Evolutionary conservation across 2,888 invertebrate species (phyloP).

Genomic region (Drosophila barbarae): DNA sequence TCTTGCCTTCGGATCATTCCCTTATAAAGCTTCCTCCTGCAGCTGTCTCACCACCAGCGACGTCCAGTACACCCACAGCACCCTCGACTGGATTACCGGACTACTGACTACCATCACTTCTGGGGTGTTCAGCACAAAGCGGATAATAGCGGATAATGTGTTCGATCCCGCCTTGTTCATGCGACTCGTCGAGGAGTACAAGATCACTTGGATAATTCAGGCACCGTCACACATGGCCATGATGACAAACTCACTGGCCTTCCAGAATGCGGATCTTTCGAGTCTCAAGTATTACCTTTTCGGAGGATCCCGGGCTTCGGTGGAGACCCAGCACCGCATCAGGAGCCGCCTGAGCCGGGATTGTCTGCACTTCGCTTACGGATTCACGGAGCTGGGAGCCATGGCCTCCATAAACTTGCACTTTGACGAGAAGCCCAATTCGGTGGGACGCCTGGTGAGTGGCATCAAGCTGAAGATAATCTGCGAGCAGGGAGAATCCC

Average conservation of each 20-base stretch:
- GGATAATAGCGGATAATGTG: constrained; percentile 61
- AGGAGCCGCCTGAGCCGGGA: constrained; percentile 52
- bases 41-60: constrained; percentile 59
- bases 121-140: constrained; percentile 57
- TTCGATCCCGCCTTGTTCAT: constrained; percentile 57
- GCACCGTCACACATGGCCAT: constrained; percentile 57
- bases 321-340: constrained; percentile 50
- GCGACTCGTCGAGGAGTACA: constrained; percentile 56
- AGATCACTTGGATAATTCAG: constrained; percentile 54
- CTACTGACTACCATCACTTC: constrained; percentile 53
- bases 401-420: constrained; percentile 44
- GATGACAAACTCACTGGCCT: constrained; percentile 44
- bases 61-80: constrained; percentile 57
- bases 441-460: constrained; percentile 60
- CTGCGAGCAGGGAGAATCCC: constrained; percentile 52
- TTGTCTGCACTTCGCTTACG: constrained; percentile 59
- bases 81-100: constrained; percentile 66
- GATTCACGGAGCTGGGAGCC: constrained; percentile 67
- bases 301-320: constrained; percentile 55
- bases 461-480: constrained; percentile 65
- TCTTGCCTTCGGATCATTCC: accelerated
- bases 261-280: constrained; percentile 48
- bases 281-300: constrained; percentile 54
- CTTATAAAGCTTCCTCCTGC: not conserved
- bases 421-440: constrained; percentile 52